Percentiles rank a stretch among this genome's conserved stretches.
These are phyloP conservation scores for Cyclina sinensis DNA, from an alignment of 1,140 invertebrate genomes.

Conservation along the genomic window DNA sequence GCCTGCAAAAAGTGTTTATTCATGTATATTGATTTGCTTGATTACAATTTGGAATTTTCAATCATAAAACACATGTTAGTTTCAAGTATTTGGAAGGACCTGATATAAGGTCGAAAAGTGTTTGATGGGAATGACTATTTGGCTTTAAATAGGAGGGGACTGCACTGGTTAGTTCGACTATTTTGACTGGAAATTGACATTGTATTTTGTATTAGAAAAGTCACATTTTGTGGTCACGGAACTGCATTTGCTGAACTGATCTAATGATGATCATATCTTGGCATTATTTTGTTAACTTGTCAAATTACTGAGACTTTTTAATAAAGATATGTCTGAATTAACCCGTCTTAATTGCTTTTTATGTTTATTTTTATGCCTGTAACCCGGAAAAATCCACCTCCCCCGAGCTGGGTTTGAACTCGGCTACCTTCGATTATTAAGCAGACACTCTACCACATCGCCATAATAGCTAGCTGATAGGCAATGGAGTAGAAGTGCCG, in stretches of 20 bases:
- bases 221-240: neutral
- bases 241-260: neutral
- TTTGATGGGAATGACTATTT: neutral
- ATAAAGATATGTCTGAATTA: conserved; percentile 23
- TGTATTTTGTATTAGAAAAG: neutral
- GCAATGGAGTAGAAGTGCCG: too few relatives aligned
- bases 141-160: neutral
- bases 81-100: neutral
- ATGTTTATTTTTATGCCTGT: too few relatives aligned
- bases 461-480: too few relatives aligned
- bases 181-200: neutral
- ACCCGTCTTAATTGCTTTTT: too few relatives aligned
- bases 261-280: neutral
- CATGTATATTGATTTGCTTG: neutral
- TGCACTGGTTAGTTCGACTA: neutral
- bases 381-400: too few relatives aligned
- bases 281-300: conserved; percentile 39
- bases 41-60: neutral
- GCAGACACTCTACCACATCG: too few relatives aligned
- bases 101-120: neutral
- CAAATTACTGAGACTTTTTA: neutral
- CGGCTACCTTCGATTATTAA: too few relatives aligned
- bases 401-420: too few relatives aligned
- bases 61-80: neutral
- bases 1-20: neutral